Percentiles rank a stretch among this genome's conserved stretches.
Evolutionary conservation across 2,888 invertebrate genomes (phyloP).

Genomic region (Drosophila meridionalis): DNA sequence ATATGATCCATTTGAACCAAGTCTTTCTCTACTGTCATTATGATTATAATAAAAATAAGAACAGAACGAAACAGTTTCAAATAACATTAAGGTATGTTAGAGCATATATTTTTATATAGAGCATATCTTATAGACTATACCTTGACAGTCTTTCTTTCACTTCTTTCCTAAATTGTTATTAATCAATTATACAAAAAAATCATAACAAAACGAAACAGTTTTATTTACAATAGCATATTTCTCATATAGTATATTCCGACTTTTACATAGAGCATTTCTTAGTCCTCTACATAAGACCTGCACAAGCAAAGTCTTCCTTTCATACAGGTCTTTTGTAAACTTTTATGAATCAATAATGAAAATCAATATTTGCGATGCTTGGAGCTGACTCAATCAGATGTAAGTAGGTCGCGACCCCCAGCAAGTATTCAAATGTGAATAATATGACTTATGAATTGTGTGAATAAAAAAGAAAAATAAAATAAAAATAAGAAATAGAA

Average conservation of each 20-base stretch:
- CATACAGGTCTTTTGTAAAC: not conserved
- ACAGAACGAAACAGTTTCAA: too few species aligned
- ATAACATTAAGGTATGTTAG: too few species aligned
- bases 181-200: not conserved
- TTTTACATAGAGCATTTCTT: not conserved
- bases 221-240: not conserved
- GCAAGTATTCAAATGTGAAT: not conserved
- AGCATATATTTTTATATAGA: too few species aligned
- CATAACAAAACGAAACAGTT: not conserved
- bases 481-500: not conserved
- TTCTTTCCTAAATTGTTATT: not conserved
- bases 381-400: not conserved
- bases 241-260: not conserved
- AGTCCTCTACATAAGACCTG: not conserved
- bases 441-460: not conserved
- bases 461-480: not conserved
- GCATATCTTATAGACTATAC: too few species aligned
- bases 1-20: not conserved
- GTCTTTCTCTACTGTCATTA: not conserved
- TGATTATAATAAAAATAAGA: too few species aligned
- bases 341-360: not conserved
- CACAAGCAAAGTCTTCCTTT: not conserved
- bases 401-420: not conserved
- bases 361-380: slow-evolving; percentile 5
- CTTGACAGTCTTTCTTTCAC: too few species aligned